Evolutionary conservation across 2,797 vertebrate species (phyloP), one percentile per base, ranked within the genome.

Genomic region (Tympanoctomys barrerae): DNA sequence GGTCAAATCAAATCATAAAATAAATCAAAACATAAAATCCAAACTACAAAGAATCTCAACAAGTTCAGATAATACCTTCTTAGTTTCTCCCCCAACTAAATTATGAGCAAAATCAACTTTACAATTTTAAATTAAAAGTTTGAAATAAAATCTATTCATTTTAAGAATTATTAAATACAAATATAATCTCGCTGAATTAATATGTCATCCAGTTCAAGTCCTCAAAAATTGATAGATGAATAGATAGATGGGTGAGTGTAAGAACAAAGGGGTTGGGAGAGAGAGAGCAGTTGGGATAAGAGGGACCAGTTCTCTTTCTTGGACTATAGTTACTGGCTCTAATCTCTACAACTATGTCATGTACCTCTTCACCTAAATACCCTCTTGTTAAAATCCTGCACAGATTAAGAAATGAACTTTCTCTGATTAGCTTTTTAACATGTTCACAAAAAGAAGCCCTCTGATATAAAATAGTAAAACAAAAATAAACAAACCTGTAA

Each of bases 401-500:
- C 79, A 90, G 97, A 94, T 97, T 97, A 94, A 95, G 95, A 98
- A 93, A 75, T 79, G 79, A 97, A 94, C 89, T 79, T 91, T 90
- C 89, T 96, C 88, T 86, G 95, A 97, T 95, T 85, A 97, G 94
- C 81, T 92, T 97, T 97, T 89, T 97, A 97, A 96, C 95, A 86
- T 90, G 73, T 90, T 97, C 94, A 93, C 85, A 92, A 87, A 92
- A 98, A 95, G 75, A 57, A 92, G 39, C 96, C 96, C 46, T 95
- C 96, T 96, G 87, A 91, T 93, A 95, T 81, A 94, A 96, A 97
- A 95, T 78, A 94, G 93, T 89, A 96, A 96, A 97, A 95, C 94
- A 96, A 96, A 90, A 96, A 97, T 96, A 97, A 97, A 97, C 95
- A 96, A 97, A 96, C 70, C 94, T 90, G 83, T 96, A 96, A 97